A percentile compares a stretch with the other conserved stretches of the same genome.
Evolutionary conservation across 2,113 vertebrate species (phyloP).

Genomic region (Gallinago jamesoni): DNA sequence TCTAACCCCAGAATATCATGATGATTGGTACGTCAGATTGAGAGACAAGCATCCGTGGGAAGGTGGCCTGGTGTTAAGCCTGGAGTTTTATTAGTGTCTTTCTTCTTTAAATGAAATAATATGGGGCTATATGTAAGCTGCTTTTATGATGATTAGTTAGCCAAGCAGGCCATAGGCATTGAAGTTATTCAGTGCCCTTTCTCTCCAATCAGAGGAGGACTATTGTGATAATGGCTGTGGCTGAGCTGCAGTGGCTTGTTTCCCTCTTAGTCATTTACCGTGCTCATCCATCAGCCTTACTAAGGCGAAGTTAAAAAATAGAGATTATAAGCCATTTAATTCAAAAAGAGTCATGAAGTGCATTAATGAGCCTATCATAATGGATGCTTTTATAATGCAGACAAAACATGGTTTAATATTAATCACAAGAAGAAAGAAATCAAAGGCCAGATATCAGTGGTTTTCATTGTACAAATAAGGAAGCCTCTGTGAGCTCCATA

Average conservation of each 20-base stretch:
- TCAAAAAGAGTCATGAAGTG: not conserved
- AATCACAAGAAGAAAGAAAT: not conserved
- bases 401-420: not conserved
- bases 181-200: not conserved
- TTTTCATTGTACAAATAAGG: not conserved
- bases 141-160: not conserved
- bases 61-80: not conserved
- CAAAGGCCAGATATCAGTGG: not conserved
- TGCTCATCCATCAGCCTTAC: not conserved
- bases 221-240: not conserved
- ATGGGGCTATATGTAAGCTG: not conserved
- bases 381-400: not conserved
- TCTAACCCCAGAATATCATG: not conserved
- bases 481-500: not conserved
- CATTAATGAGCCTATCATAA: not conserved
- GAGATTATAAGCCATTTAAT: slow-evolving; percentile 11
- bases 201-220: not conserved
- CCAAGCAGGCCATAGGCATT: not conserved
- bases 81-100: not conserved
- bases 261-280: not conserved
- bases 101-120: not conserved
- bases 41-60: too few species aligned
- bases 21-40: not conserved
- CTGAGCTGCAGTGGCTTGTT: not conserved
- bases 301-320: not conserved